Conservation (phyloP, 2,113 vertebrate genomes). For the Naja naja region DNA sequence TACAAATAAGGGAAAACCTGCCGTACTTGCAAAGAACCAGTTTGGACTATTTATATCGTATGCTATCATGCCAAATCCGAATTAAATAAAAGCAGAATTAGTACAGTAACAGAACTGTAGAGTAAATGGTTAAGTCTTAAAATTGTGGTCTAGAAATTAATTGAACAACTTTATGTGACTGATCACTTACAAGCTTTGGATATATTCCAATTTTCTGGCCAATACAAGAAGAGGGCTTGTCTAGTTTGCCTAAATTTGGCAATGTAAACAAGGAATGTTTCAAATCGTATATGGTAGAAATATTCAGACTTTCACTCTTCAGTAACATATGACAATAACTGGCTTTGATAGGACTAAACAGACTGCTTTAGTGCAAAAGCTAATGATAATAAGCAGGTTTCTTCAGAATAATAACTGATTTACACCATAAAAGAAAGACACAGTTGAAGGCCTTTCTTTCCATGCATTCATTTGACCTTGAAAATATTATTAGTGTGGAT, state of each 20-base stretch:
- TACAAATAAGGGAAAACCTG: neutral
- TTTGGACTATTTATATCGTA: neutral
- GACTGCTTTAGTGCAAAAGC: slow-evolving; percentile 20
- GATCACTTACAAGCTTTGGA: accelerated
- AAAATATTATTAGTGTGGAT: neutral
- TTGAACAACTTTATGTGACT: neutral
- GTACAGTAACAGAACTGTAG: neutral
- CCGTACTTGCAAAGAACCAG: neutral
- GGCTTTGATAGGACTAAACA: slow-evolving; percentile 1
- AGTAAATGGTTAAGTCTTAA: neutral
- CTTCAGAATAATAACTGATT: neutral
- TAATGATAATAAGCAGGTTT: neutral
- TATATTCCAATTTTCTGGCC: neutral
- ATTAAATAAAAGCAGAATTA: neutral
- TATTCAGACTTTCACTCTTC: neutral
- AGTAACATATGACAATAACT: neutral
- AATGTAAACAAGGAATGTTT: neutral
- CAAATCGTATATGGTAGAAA: neutral
- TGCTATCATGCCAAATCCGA: accelerated
- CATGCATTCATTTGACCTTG: neutral
- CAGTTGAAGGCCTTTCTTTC: slow-evolving; percentile 8
- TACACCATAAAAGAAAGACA: neutral
- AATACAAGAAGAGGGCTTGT: neutral
- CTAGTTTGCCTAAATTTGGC: neutral
- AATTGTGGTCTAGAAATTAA: neutral